Conservation (phyloP, 2,797 vertebrate species). For the Platyrinchus mystaceus region DNA sequence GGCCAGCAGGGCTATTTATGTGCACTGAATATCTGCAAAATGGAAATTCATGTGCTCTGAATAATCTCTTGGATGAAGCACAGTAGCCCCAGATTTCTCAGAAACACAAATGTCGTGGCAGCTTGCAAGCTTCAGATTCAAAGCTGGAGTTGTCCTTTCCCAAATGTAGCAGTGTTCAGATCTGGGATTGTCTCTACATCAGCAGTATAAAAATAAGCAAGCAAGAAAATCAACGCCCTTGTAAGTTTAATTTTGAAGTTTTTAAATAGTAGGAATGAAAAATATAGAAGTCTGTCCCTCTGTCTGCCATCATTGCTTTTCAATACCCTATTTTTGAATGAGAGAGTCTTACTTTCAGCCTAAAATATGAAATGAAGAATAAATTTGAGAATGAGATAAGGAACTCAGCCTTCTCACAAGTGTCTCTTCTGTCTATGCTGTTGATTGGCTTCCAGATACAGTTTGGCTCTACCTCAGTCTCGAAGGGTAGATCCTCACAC, state of each 20-base stretch:
- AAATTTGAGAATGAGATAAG: conserved; percentile 34
- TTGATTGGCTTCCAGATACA: conserved; percentile 40
- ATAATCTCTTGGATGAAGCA: conserved; percentile 9
- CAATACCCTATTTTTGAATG: conserved; percentile 1
- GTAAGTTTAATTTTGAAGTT: conserved; percentile 33
- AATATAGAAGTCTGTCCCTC: conserved; percentile 22
- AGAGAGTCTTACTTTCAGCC: neutral
- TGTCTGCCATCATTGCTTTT: neutral
- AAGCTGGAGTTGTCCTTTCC: neutral
- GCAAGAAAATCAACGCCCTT: neutral
- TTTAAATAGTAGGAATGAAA: conserved; percentile 12
- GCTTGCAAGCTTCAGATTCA: neutral
- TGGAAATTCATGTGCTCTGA: neutral
- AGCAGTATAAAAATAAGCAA: conserved; percentile 23
- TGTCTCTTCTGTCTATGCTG: neutral
- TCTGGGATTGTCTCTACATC: neutral
- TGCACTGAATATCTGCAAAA: neutral
- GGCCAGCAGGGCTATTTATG: neutral
- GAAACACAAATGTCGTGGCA: neutral
- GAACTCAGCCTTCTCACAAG: conserved; percentile 10
- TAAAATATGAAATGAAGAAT: conserved; percentile 28
- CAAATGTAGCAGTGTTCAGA: neutral
- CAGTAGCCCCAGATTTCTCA: conserved; percentile 1
- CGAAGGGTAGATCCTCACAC: neutral
- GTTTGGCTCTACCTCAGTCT: conserved; percentile 30